phyloP scores from a whole-genome alignment of 2,888 invertebrate genomes.

The Ptilodon capucinus region DNA sequence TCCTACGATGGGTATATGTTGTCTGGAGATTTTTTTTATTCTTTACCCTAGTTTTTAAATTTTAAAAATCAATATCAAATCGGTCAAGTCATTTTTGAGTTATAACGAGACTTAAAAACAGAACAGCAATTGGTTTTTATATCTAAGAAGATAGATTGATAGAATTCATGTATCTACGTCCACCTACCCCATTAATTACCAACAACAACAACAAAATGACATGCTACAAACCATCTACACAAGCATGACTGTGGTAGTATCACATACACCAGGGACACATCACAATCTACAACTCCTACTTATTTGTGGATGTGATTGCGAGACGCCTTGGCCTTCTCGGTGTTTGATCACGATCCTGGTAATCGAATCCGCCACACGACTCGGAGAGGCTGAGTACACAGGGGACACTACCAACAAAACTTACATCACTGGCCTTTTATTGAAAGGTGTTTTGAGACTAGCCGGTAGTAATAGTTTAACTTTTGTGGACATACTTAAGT shows the following conservation, averaged over 20 bases:
- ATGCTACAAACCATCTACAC: too few species aligned
- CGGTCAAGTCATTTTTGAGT: too few species aligned
- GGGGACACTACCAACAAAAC: background rate
- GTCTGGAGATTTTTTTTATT: too few species aligned
- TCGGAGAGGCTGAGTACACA: background rate
- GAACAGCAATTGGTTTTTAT: too few species aligned
- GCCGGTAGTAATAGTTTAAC: background rate
- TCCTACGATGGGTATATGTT: too few species aligned
- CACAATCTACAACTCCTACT: background rate
- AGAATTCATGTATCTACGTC: too few species aligned
- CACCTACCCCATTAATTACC: background rate
- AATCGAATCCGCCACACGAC: conserved; percentile 33
- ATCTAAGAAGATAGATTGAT: too few species aligned
- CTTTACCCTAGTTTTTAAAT: too few species aligned
- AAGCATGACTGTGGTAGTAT: background rate
- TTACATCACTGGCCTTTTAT: background rate
- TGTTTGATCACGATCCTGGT: conserved; percentile 37
- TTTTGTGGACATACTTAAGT: background rate
- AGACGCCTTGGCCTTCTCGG: conserved; percentile 6
- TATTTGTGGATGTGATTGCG: conserved; percentile 12
- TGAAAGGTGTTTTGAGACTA: background rate
- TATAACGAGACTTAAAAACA: too few species aligned
- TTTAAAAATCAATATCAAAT: too few species aligned
- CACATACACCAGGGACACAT: background rate
- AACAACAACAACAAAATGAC: too few species aligned